Evolutionary conservation across 2,888 invertebrate genomes (phyloP), one percentile per base, ranked within the genome.

Genomic region (Orthosia gothica): DNA sequence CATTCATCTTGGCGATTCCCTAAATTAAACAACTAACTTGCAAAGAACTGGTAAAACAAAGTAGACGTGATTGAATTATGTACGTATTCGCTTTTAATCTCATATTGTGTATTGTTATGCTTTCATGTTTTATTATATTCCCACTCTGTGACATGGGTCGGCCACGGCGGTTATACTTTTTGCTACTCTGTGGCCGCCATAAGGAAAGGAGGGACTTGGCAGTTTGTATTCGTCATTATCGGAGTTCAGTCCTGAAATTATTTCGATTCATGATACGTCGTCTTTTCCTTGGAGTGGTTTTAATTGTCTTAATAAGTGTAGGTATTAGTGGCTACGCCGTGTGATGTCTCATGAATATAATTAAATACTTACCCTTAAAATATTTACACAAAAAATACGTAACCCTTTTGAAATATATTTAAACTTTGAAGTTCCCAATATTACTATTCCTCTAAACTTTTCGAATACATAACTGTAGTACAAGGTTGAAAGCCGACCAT

Each of bases 1-100:
- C 85, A 91, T 92, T 89, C 85, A 89, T 92, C 91, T 92, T 81
- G 63, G 81, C 76, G 80, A 90, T 87, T 90, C 92, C 91, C 92
- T 81, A 67, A 90, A 91, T 92, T 91, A 92, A 92, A 92, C 89
- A 87, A 85, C 85, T 85, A 88, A 90, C 88, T 91, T 90, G 81
- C 85, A 88, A 90, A 92, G 89, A 92, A 91, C 85, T 88, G 89
- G 82, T 77, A 69, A 87, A 89, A 89, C 87, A 90, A 91, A 89
- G 84, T 74, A 77, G 80, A 86, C 79, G 84, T 87, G 86, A 90
- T 91, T 89, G 87, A 89, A 89, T 89, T 85, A 70, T 32, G 66
- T 63, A 86, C 82, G 83, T 81, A 76, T 82, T 74, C 54, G 79
- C 82, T 88, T 89, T 83, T 80, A 76, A 87, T 85, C 76, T 84